Evolutionary conservation across 1,140 invertebrate species (phyloP).

Genomic region (Zaprionus kolodkinae): DNA sequence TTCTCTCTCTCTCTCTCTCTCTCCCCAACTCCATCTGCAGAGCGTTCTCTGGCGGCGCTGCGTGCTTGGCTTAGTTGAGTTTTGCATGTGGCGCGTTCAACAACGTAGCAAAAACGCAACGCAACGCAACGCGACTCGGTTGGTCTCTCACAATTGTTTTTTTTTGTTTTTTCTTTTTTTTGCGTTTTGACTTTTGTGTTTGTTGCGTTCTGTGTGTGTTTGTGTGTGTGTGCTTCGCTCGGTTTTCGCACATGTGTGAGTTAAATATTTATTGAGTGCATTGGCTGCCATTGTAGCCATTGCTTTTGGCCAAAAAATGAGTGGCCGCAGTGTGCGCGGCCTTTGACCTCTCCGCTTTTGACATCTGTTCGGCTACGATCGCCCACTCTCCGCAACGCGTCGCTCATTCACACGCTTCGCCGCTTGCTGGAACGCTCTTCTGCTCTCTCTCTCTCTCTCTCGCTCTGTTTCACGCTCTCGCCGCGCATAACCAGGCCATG

Average conservation of each 20-base stretch:
- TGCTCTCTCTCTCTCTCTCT: constrained; percentile 3
- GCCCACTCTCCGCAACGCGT: constrained; percentile 24
- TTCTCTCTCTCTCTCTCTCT: constrained; percentile 12
- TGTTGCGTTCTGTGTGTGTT: not conserved
- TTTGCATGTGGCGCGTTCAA: constrained; percentile 64
- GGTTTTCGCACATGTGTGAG: constrained; percentile 34
- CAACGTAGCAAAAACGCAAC: constrained; percentile 40
- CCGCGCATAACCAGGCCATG: constrained; percentile 64
- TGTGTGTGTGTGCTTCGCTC: not conserved
- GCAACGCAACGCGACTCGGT: constrained; percentile 46
- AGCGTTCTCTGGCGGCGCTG: not conserved
- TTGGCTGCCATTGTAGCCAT: not conserved
- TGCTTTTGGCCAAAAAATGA: not conserved
- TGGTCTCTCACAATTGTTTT: not conserved
- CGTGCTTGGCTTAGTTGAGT: constrained; percentile 51
- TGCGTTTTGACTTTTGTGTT: constrained; percentile 27
- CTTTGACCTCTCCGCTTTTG: constrained; percentile 65
- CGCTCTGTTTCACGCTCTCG: constrained; percentile 8
- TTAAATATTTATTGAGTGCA: constrained; percentile 7
- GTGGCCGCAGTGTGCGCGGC: constrained; percentile 33
- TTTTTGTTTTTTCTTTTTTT: constrained; percentile 23
- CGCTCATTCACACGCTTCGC: constrained; percentile 12
- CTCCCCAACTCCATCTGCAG: constrained; percentile 1
- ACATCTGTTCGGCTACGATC: constrained; percentile 58
- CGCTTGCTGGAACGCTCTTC: not conserved